phyloP scores from a whole-genome alignment of 2,797 vertebrate species.

The Euthynnus affinis region DNA sequence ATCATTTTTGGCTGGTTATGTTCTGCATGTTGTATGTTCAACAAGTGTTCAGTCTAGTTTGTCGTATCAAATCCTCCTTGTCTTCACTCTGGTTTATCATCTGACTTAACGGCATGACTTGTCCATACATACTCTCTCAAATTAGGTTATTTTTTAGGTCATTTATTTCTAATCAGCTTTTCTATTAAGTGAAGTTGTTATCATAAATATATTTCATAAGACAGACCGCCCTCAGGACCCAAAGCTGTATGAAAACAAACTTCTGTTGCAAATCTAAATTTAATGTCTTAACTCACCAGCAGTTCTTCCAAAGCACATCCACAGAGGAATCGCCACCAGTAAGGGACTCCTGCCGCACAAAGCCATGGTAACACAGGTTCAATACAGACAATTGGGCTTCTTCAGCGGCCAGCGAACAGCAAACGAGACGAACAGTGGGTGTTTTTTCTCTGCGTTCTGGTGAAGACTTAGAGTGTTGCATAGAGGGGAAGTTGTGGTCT shows the following conservation, averaged over 20 bases:
- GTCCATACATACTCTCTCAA: neutral
- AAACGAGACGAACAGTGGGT: neutral
- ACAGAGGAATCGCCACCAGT: slow-evolving; percentile 68
- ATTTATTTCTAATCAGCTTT: neutral
- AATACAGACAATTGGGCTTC: neutral
- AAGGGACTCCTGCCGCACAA: slow-evolving; percentile 48
- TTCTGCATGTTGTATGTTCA: neutral
- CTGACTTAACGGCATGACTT: neutral
- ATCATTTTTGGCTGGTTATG: accelerated
- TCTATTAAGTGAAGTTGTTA: neutral
- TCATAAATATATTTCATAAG: neutral
- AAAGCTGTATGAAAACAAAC: neutral
- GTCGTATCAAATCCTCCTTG: neutral
- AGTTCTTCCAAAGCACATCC: slow-evolving; percentile 76
- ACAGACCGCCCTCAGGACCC: accelerated
- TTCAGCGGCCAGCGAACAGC: neutral
- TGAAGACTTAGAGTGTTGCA: slow-evolving; percentile 33
- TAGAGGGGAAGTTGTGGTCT: slow-evolving; percentile 86
- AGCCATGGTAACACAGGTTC: slow-evolving; percentile 19
- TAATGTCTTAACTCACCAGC: slow-evolving; percentile 76
- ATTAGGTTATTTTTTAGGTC: neutral
- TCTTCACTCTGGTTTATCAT: neutral
- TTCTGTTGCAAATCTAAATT: accelerated
- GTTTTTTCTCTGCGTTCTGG: slow-evolving; percentile 13
- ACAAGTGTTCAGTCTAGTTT: neutral